Conservation (phyloP, 1,140 invertebrate genomes). For the Tribolium madens region DNA sequence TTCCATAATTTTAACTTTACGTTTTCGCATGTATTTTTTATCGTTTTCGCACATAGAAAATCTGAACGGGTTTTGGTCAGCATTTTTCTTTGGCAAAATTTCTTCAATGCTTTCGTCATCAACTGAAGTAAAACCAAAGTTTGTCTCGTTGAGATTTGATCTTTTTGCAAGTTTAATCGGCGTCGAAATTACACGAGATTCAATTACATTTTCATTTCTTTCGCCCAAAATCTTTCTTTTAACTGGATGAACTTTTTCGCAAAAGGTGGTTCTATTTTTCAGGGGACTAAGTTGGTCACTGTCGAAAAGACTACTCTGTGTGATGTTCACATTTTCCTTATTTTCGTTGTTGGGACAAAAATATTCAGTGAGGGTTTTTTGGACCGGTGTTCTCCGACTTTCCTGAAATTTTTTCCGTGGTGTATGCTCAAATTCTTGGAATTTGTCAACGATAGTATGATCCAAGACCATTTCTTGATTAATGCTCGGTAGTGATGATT, state of each 20-base stretch:
- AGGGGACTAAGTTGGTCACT: conserved; percentile 49
- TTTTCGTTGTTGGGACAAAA: conserved; percentile 44
- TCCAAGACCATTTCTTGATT: conserved; percentile 51
- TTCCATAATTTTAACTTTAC: neutral
- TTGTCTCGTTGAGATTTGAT: neutral
- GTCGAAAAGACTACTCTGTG: conserved; percentile 47
- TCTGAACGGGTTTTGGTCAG: conserved; percentile 4
- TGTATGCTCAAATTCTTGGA: conserved; percentile 6
- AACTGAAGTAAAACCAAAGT: conserved; percentile 48
- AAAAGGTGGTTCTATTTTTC: conserved; percentile 19
- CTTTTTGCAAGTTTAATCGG: neutral
- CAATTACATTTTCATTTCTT: conserved; percentile 12
- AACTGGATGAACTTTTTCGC: neutral
- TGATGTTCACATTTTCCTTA: conserved; percentile 23
- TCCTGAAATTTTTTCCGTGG: neutral
- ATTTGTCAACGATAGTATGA: conserved; percentile 48
- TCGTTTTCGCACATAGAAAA: neutral
- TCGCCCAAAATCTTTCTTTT: conserved; percentile 41
- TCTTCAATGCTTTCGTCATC: neutral
- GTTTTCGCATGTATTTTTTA: conserved; percentile 17
- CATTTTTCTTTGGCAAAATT: neutral
- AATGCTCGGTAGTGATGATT: conserved; percentile 46
- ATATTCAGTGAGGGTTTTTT: conserved; percentile 47
- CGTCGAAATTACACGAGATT: neutral
- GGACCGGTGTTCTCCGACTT: neutral